A percentile compares a stretch with the other conserved stretches of the same genome.
phyloP scores from a whole-genome alignment of 2,888 invertebrate species.

The Taenaris catops region DNA sequence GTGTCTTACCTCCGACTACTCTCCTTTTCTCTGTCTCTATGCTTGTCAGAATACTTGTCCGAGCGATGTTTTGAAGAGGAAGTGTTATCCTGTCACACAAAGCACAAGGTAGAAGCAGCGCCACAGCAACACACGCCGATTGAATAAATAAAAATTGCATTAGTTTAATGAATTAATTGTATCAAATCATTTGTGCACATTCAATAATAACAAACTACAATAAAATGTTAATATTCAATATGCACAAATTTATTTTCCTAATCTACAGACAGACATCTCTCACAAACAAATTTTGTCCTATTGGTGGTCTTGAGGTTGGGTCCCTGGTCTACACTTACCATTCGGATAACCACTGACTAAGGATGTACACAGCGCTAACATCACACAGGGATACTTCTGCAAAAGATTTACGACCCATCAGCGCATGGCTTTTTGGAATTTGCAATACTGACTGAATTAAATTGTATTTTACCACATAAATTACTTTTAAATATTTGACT shows the following conservation, averaged over 20 bases:
- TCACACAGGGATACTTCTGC: constrained; percentile 87
- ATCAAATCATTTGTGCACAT: constrained; percentile 50
- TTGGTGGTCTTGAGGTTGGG: constrained; percentile 51
- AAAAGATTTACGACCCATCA: constrained; percentile 89
- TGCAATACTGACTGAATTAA: constrained; percentile 48
- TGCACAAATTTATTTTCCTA: constrained; percentile 56
- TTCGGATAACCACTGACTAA: constrained; percentile 81
- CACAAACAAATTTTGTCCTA: constrained; percentile 39
- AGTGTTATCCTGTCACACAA: constrained; percentile 81
- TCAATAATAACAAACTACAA: constrained; percentile 46
- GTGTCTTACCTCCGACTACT: constrained; percentile 53
- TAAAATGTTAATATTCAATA: constrained; percentile 43
- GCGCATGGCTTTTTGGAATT: constrained; percentile 69
- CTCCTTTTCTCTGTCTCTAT: constrained; percentile 67
- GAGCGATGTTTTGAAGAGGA: constrained; percentile 77
- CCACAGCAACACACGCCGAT: constrained; percentile 80
- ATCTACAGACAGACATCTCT: constrained; percentile 47
- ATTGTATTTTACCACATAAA: constrained; percentile 30
- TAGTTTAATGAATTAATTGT: constrained; percentile 63
- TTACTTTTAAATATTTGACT: constrained; percentile 34
- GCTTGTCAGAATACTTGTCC: constrained; percentile 77
- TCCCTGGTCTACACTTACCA: constrained; percentile 84
- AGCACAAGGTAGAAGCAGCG: constrained; percentile 81
- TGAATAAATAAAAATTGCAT: constrained; percentile 77
- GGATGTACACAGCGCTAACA: constrained; percentile 83